Conservation (phyloP, 2,888 invertebrate species). For the Agapostemon virescens region DNA sequence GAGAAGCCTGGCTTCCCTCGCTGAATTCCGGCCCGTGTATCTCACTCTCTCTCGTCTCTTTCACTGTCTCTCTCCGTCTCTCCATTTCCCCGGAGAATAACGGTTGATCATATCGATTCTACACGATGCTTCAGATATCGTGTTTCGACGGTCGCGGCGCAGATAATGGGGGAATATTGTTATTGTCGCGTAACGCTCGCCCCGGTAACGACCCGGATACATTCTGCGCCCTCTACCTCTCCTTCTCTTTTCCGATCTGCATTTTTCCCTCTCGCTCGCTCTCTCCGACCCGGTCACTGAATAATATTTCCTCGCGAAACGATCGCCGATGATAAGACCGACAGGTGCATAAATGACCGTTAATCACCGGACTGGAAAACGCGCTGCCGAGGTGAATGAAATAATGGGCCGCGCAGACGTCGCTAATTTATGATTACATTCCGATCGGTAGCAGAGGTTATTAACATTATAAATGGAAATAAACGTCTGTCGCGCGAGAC, state of each 20-base stretch:
- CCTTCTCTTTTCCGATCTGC: not conserved
- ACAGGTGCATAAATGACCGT: constrained; percentile 29
- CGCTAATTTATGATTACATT: constrained; percentile 36
- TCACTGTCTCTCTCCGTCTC: not conserved
- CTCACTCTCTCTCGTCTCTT: not conserved
- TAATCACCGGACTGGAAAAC: constrained; percentile 39
- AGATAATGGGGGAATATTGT: constrained; percentile 21
- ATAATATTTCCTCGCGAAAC: constrained; percentile 30
- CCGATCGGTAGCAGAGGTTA: not conserved
- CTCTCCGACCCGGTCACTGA: not conserved
- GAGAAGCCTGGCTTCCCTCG: not conserved
- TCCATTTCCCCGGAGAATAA: not conserved
- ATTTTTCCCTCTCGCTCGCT: not conserved
- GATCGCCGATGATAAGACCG: constrained; percentile 38
- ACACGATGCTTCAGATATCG: constrained; percentile 17
- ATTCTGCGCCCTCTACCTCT: not conserved
- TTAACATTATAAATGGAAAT: constrained; percentile 15
- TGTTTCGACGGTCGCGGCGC: constrained; percentile 12
- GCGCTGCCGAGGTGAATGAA: constrained; percentile 23
- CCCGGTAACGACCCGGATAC: constrained; percentile 25
- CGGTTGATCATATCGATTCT: constrained; percentile 27
- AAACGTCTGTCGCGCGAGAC: not conserved
- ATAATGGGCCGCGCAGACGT: constrained; percentile 1
- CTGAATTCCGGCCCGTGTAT: not conserved
- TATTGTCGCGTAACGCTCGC: constrained; percentile 9